phyloP scores from a whole-genome alignment of 2,888 invertebrate species.

The Drymonia ruficornis region DNA sequence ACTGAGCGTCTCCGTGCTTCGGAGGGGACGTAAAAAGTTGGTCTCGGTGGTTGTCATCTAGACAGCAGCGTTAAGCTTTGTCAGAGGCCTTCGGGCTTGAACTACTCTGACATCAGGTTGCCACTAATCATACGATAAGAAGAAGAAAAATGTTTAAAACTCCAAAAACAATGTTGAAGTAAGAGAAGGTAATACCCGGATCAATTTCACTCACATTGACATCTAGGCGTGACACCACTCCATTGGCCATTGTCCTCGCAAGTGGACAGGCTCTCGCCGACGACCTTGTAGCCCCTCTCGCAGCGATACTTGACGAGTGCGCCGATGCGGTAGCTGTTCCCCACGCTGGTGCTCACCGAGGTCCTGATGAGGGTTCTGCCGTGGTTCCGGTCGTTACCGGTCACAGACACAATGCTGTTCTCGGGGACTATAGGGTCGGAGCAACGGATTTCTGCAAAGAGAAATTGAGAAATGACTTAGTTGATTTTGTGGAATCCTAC shows the following conservation, averaged over 20 bases:
- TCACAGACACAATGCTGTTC: conserved; percentile 94
- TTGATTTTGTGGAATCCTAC: too few relatives aligned
- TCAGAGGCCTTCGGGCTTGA: too few relatives aligned
- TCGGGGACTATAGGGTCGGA: conserved; percentile 92
- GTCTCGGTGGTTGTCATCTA: too few relatives aligned
- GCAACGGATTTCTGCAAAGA: conserved; percentile 92
- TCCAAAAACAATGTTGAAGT: too few relatives aligned
- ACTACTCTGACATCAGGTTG: too few relatives aligned
- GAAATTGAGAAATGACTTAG: too few relatives aligned
- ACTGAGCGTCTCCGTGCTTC: too few relatives aligned
- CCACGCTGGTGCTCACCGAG: conserved; percentile 86
- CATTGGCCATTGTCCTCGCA: conserved; percentile 94
- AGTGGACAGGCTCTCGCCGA: conserved; percentile 93
- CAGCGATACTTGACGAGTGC: conserved; percentile 95
- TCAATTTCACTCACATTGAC: conserved; percentile 88
- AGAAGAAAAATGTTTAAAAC: too few relatives aligned
- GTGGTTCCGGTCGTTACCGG: conserved; percentile 95
- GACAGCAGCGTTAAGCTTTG: too few relatives aligned
- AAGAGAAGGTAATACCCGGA: too few relatives aligned
- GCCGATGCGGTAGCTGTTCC: conserved; percentile 93
- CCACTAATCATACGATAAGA: too few relatives aligned
- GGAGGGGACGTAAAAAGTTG: too few relatives aligned
- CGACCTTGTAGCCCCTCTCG: conserved; percentile 94
- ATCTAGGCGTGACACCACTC: conserved; percentile 93
- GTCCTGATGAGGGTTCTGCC: conserved; percentile 93